Evolutionary conservation across 2,113 vertebrate genomes (phyloP), one percentile per base, ranked within the genome.

Genomic region (Phoxinus phoxinus): DNA sequence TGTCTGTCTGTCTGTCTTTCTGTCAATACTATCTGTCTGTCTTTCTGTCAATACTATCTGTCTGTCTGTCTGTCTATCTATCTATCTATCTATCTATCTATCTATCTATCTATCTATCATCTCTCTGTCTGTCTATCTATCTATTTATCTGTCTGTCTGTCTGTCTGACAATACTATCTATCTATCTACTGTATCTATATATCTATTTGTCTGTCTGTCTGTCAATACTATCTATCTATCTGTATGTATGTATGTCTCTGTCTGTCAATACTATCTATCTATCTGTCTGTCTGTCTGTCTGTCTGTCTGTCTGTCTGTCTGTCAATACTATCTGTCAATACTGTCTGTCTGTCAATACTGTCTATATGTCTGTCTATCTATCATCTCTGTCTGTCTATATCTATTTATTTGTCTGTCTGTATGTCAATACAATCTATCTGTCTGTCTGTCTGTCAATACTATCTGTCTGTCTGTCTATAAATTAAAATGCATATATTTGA

Each of bases 281-380:
- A 6, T 65, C 13, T 65, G 4, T 65, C 11, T 30, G 4, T 65
- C 15, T 51, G 4, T 51, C 48, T 51, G 4, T 51, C 46, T 17
- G 13, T 51, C 48, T 51, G 13, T 51, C 6, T n/a, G n/a, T n/a
- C 48, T 51, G 4, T 51, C 46, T 17, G 13, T 51, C 48, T 51
- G 13, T 51, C 6, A 37, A 37, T 37, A 7, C 48, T 51, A 51
- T 51, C 13, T 51, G 17, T 51, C n/a, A n/a, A n/a, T n/a, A n/a
- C 1, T 51, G 5, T 51, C 48, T 51, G 1, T 51, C 13, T 51
- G 0, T 51, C 3, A 1, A 0, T 51, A 0, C 13, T 51, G 0
- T 51, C 3, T 3, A 0, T 51, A 0, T 17, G 0, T 51, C 48
- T 51, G 0, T 48, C 46, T 51, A 4, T 51, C 48, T 17, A 13